Conservation (phyloP, 2,888 invertebrate species). For the Terebella lapidaria region DNA sequence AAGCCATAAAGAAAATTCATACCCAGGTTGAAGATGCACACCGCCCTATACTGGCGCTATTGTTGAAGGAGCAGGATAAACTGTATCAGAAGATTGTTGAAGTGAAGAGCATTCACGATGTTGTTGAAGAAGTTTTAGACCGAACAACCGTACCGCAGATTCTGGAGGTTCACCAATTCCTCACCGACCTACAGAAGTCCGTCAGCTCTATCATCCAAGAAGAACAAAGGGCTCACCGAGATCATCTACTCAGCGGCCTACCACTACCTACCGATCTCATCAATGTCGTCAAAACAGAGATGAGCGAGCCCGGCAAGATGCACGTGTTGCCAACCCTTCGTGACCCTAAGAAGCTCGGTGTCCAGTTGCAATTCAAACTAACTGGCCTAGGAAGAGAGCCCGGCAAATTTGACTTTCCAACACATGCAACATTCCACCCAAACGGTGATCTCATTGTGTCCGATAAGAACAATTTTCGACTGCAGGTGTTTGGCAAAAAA, state of each 20-base stretch:
- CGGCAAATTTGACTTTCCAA: constrained; percentile 20
- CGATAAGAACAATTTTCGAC: constrained; percentile 24
- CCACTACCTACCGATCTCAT: neutral
- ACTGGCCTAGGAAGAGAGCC: constrained; percentile 5
- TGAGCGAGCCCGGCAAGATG: neutral
- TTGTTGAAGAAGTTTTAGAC: constrained; percentile 12
- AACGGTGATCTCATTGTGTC: constrained; percentile 18
- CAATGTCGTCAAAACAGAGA: neutral
- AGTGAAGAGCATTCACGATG: constrained; percentile 5
- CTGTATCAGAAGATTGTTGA: constrained; percentile 8
- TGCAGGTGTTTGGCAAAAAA: constrained; percentile 18
- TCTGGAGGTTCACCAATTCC: neutral
- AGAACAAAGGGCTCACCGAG: neutral
- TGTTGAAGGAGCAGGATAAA: constrained; percentile 7
- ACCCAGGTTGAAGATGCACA: neutral
- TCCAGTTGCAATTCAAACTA: constrained; percentile 1
- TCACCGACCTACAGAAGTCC: neutral
- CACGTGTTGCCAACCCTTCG: neutral
- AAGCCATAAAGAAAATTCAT: constrained; percentile 2
- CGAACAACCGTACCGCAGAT: constrained; percentile 1
- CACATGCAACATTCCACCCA: constrained; percentile 18
- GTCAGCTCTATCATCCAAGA: neutral
- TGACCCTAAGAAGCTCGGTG: neutral
- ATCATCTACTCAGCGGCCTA: neutral
- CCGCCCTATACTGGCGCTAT: constrained; percentile 7